Conservation (phyloP, 2,113 vertebrate genomes). For the Heterocephalus glaber region DNA sequence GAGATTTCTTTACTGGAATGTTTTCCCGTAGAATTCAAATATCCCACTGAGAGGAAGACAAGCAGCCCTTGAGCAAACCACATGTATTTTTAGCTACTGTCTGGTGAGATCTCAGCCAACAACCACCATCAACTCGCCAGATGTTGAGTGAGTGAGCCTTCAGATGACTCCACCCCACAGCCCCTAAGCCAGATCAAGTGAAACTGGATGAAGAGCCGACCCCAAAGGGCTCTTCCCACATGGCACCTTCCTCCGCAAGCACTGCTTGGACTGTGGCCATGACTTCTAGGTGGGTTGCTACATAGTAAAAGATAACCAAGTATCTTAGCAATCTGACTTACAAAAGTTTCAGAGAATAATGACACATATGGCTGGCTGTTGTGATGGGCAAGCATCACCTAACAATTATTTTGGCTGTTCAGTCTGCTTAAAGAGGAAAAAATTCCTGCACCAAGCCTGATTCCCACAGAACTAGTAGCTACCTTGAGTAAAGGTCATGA, state of each 20-base stretch:
- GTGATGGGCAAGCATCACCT: neutral
- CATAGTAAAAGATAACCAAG: neutral
- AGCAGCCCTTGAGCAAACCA: conserved; percentile 28
- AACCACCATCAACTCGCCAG: conserved; percentile 13
- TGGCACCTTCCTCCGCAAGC: neutral
- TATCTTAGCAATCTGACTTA: neutral
- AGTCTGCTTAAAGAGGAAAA: neutral
- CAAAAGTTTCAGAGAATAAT: neutral
- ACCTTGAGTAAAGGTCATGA: neutral
- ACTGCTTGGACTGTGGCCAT: neutral
- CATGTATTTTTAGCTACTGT: conserved; percentile 39
- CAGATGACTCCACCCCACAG: neutral
- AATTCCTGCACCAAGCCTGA: neutral
- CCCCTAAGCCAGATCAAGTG: neutral
- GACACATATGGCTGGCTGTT: neutral
- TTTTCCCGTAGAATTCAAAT: conserved; percentile 39
- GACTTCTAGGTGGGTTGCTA: neutral
- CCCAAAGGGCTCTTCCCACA: neutral
- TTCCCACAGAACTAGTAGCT: neutral
- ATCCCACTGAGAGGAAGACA: neutral
- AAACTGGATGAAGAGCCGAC: neutral
- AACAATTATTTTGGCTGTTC: neutral
- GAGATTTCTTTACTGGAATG: conserved; percentile 40
- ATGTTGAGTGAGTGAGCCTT: conserved; percentile 14
- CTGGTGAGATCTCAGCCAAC: conserved; percentile 34